These are phyloP conservation scores for Carduelis carduelis DNA, from an alignment of 2,797 vertebrate genomes.

Conservation along the genomic window DNA sequence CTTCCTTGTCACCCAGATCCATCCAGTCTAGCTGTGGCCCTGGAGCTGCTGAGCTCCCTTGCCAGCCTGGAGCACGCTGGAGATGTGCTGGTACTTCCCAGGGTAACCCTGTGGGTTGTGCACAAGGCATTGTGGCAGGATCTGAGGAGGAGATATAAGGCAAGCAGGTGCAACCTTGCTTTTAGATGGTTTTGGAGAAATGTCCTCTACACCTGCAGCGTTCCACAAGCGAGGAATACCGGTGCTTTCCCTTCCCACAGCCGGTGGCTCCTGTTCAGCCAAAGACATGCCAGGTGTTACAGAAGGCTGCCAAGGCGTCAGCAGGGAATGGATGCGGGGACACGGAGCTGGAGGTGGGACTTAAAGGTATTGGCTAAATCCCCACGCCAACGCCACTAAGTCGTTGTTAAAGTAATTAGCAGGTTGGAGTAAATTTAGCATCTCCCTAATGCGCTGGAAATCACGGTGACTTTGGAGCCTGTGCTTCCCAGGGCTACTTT, in stretches of 20 bases:
- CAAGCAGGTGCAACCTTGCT: background rate
- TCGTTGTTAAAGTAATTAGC: background rate
- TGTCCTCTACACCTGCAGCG: fast-evolving
- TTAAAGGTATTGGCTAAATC: background rate
- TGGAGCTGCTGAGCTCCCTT: background rate
- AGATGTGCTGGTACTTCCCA: background rate
- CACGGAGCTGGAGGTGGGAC: background rate
- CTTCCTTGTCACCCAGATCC: background rate
- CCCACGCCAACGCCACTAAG: background rate
- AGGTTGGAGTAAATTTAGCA: background rate
- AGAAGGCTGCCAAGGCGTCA: background rate
- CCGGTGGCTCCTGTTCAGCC: background rate
- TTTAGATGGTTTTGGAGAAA: background rate
- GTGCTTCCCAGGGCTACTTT: background rate
- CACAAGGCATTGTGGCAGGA: fast-evolving
- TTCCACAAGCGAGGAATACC: background rate
- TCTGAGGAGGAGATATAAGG: background rate
- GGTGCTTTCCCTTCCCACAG: background rate
- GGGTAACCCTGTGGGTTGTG: background rate
- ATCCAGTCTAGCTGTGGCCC: background rate
- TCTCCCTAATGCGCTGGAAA: background rate
- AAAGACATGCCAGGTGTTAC: background rate
- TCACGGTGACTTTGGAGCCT: background rate
- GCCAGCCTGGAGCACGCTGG: background rate
- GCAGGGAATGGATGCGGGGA: background rate